Evolutionary conservation across 2,113 vertebrate genomes (phyloP), one percentile per base, ranked within the genome.

Genomic region (Pangasianodon hypophthalmus): DNA sequence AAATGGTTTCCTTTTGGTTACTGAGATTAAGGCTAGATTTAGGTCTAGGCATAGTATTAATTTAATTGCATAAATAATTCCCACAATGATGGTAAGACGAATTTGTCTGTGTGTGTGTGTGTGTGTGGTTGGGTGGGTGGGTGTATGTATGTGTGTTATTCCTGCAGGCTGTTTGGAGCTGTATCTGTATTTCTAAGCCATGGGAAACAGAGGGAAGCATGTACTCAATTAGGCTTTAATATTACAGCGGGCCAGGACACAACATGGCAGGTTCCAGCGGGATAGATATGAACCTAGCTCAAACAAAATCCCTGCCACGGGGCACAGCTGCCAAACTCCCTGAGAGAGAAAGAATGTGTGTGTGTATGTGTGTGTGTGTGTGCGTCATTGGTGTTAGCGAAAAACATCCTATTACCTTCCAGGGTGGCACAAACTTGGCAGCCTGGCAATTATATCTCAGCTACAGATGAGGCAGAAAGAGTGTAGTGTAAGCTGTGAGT

Each of bases 221-320:
- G 32, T 64, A 89, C 87, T 90, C 81, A 90, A 89, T 89, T 88
- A 88, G 62, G 79, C 16, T 50, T 82, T 77, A 85, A 82, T 87
- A 75, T 88, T 80, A 86, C 84, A 87, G 69, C 21, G 16, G 41
- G 84, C 58, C 89, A 88, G 67, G 87, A 79, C 86, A 90, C 87
- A 88, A 87, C 77, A 81, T 56, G 77, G 2, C 83, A 60, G 81
- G 62, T 90, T 86, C 83, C 73, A 88, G 86, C 50, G 8, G n/a
- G 26, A 37, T 60, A 80, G 75, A 85, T 60, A 50, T 90, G 85
- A 91, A 85, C 86, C 83, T n/a, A 58, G 91, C 32, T 89, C 89
- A 60, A 85, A 62, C n/a, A 86, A 91, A 91, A 90, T 90, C 86
- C 91, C 56, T n/a, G 79, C 90, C 44, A 58, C 19, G 67, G 85